These are phyloP conservation scores for Branchinecta lindahli DNA, from an alignment of 1,140 invertebrate genomes.

Conservation along the genomic window DNA sequence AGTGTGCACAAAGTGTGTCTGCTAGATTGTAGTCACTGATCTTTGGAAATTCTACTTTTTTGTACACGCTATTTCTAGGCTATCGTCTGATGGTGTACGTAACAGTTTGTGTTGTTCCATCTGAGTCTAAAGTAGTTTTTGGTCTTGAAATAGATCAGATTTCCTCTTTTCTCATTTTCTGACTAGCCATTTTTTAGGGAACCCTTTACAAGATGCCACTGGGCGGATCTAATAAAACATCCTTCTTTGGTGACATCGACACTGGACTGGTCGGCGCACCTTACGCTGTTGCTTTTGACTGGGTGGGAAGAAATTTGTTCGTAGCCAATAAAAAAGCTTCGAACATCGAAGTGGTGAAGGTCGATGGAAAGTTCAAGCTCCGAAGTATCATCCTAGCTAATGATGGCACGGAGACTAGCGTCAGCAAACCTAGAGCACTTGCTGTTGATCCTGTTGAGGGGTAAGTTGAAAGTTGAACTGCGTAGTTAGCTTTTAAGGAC, in stretches of 20 bases:
- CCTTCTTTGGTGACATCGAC: slow-evolving; percentile 54
- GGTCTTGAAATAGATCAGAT: too few relatives aligned
- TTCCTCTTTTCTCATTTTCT: too few relatives aligned
- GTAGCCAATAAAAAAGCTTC: slow-evolving; percentile 79
- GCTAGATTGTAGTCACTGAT: too few relatives aligned
- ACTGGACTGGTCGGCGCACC: slow-evolving; percentile 75
- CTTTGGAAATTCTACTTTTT: too few relatives aligned
- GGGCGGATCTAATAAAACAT: slow-evolving; percentile 67
- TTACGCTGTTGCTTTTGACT: slow-evolving; percentile 83
- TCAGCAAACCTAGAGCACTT: slow-evolving; percentile 71
- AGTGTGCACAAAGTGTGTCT: too few relatives aligned
- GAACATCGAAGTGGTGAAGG: slow-evolving; percentile 79
- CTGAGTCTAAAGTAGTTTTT: too few relatives aligned
- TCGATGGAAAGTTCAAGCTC: slow-evolving; percentile 66
- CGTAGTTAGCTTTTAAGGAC: too few relatives aligned
- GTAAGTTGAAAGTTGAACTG: slow-evolving; percentile 32
- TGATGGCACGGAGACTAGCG: slow-evolving; percentile 66
- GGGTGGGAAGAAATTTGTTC: slow-evolving; percentile 87
- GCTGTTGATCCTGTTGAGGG: slow-evolving; percentile 80
- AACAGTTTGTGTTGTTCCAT: too few relatives aligned
- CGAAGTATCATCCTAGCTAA: slow-evolving; percentile 79
- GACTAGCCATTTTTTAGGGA: slow-evolving; percentile 41
- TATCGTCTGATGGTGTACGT: too few relatives aligned
- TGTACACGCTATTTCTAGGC: too few relatives aligned
- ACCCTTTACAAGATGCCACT: slow-evolving; percentile 71